These are phyloP conservation scores for Caretta caretta DNA, from an alignment of 2,113 vertebrate species.

Conservation along the genomic window DNA sequence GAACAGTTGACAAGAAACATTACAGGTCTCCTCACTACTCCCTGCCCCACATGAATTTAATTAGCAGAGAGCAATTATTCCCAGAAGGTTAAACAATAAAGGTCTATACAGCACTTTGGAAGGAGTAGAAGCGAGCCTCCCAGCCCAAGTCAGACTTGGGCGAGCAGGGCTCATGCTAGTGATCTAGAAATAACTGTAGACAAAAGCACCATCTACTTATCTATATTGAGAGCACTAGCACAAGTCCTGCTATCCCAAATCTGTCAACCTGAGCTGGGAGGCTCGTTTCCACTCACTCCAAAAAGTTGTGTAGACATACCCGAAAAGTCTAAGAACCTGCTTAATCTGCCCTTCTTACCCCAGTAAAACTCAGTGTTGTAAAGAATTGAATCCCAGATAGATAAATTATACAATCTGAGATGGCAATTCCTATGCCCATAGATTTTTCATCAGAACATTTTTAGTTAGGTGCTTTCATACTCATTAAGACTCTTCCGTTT, in stretches of 20 bases:
- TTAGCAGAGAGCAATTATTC: neutral
- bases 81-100: neutral
- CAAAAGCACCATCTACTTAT: neutral
- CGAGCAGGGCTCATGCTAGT: neutral
- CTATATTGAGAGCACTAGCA: neutral
- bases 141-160: neutral
- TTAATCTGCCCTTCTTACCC: neutral
- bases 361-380: neutral
- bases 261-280: neutral
- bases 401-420: neutral
- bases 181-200: neutral
- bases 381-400: neutral
- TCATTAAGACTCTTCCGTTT: too few species aligned
- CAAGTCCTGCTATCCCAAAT: neutral
- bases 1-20: constrained; percentile 27
- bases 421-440: neutral
- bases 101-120: neutral
- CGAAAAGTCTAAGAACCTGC: neutral
- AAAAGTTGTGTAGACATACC: neutral
- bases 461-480: neutral
- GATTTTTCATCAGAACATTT: neutral
- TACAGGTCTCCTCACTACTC: neutral
- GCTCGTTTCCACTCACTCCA: neutral
- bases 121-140: neutral
- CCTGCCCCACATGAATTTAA: neutral